Evolutionary conservation across 2,888 invertebrate species (phyloP).

Genomic region (Reticulitermes lucifugus): DNA sequence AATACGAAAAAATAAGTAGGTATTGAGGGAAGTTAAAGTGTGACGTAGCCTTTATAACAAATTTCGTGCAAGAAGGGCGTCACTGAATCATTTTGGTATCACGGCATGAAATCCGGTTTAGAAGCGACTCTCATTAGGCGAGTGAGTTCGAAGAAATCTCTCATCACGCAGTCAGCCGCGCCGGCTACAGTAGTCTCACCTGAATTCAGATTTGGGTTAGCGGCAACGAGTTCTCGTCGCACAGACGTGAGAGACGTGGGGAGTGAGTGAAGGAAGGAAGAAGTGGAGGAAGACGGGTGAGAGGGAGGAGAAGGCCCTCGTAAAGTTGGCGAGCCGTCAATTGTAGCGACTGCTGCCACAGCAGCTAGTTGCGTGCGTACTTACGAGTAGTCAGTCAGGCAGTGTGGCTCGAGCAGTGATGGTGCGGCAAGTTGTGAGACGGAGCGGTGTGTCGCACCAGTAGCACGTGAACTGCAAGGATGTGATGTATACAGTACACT

Average conservation of each 20-base stretch:
- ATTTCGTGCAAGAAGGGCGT: slow-evolving; percentile 8
- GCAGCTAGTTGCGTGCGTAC: slow-evolving; percentile 13
- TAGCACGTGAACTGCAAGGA: slow-evolving; percentile 1
- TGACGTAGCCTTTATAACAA: slow-evolving; percentile 20
- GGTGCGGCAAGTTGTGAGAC: slow-evolving; percentile 29
- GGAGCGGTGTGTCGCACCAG: neutral
- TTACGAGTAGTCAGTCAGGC: slow-evolving; percentile 1
- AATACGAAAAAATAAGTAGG: slow-evolving; percentile 37
- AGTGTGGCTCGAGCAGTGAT: slow-evolving; percentile 45
- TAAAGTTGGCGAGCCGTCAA: slow-evolving; percentile 28
- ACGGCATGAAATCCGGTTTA: slow-evolving; percentile 31
- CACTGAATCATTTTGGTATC: slow-evolving; percentile 16
- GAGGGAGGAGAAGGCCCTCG: slow-evolving; percentile 1
- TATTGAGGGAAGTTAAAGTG: slow-evolving; percentile 37
- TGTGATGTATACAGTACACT: neutral
- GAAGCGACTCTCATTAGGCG: neutral
- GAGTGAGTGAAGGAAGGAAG: neutral
- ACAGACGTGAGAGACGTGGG: neutral
- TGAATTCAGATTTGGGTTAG: slow-evolving; percentile 52
- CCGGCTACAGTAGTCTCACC: slow-evolving; percentile 48
- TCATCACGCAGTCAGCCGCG: slow-evolving; percentile 21
- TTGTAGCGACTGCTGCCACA: neutral
- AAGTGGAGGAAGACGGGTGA: neutral
- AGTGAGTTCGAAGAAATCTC: slow-evolving; percentile 15
- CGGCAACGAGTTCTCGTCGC: neutral